Base-by-base conservation (phyloP, 2,113 vertebrate species). In the Tretioscincus oriximinensis region DNA sequence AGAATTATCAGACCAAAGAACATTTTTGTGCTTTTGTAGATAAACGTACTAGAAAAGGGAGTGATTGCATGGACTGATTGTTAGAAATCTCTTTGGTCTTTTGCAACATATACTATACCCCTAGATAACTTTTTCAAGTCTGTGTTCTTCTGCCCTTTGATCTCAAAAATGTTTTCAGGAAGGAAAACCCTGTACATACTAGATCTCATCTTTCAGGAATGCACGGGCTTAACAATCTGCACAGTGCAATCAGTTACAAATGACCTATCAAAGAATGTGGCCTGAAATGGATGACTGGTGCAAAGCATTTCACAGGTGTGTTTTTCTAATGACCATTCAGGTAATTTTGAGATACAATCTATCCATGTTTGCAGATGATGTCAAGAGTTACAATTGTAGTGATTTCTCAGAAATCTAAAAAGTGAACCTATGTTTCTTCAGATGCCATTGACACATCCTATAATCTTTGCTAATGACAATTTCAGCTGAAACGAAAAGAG, bases 151-250 rank as follows among this genome's bases (percentile, higher is more conserved):
- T 80, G 51, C 78, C 73, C n/a, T 69, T 83, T 92, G 90, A 88
- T 88, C 81, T 78, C 83, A 82, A 87, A 89, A 87, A 88, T 85
- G 86, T 88, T 82, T 95, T 90, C 80, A 82, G 89, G 88, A 89
- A 92, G 89, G 88, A 83, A 88, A 90, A 92, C 73, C 63, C 86
- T 89, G 81, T 81, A 69, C 78, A 88, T 85, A 85, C 88, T 90
- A 87, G 88, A 89, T 88, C 87, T 95, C 93, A 96, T 92, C 84
- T 51, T 77, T 86, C 87, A 95, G 89, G 95, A 96, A 96, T 95
- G 94, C 88, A 81, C 88, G 86, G 87, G 89, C 93, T 94, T 95
- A 93, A 93, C 83, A 80, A 91, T 93, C 87, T 87, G 85, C 78
- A 89, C 90, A 90, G 88, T 91, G 93, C 83, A 83, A 91, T 93